These are phyloP conservation scores for Perca fluviatilis DNA, from an alignment of 2,113 vertebrate genomes.

Conservation along the genomic window DNA sequence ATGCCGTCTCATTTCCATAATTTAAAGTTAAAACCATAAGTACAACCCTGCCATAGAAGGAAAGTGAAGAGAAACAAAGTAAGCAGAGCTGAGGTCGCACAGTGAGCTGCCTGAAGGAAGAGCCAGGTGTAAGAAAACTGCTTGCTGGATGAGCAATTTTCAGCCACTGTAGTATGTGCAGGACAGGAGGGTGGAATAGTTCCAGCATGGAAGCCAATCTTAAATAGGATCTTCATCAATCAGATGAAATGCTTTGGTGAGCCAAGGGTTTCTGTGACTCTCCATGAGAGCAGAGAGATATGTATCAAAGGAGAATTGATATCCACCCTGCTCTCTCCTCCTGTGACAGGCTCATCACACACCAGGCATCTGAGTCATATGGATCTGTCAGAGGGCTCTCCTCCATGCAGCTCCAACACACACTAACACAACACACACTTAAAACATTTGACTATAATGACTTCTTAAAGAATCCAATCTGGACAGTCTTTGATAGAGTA, in stretches of 20 bases:
- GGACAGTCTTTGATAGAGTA: no score
- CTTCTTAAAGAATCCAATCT: neutral
- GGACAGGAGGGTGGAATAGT: slow-evolving; percentile 74
- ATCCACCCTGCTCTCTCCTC: slow-evolving; percentile 88
- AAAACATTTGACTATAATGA: neutral
- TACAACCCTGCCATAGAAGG: neutral
- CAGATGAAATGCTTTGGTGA: slow-evolving; percentile 90
- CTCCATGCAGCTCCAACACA: neutral
- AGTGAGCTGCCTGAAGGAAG: neutral
- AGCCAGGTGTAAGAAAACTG: neutral
- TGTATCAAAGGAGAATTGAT: slow-evolving; percentile 94
- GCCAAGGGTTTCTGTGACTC: slow-evolving; percentile 90
- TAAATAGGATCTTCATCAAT: slow-evolving; percentile 93
- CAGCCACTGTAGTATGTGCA: neutral
- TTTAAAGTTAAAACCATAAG: neutral
- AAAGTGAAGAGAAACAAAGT: neutral
- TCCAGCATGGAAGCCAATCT: slow-evolving; percentile 90
- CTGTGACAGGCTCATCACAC: slow-evolving; percentile 90
- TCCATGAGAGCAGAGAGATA: slow-evolving; percentile 89
- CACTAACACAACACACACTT: neutral
- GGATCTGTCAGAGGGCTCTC: slow-evolving; percentile 44
- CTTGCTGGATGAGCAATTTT: neutral
- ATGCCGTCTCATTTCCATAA: no score
- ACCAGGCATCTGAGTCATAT: slow-evolving; percentile 70
- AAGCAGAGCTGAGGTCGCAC: neutral